Evolutionary conservation across 2,797 vertebrate species (phyloP).

Genomic region (Rhinoraja longicauda): DNA sequence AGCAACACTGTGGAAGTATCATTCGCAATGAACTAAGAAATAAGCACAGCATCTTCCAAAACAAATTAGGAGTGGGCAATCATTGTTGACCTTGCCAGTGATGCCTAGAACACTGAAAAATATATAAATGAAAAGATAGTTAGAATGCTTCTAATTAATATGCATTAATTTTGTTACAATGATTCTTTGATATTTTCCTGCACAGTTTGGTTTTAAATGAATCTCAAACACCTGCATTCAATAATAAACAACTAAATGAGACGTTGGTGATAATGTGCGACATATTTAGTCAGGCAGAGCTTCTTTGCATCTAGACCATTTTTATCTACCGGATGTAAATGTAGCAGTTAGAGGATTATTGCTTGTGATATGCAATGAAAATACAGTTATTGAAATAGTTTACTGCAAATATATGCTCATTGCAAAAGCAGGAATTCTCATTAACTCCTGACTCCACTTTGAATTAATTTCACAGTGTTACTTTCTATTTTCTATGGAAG

Average conservation of each 20-base stretch:
- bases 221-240: slow-evolving; percentile 18
- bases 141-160: background rate
- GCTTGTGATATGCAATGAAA: background rate
- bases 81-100: too few relatives aligned
- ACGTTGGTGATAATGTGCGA: background rate
- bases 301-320: slow-evolving; percentile 11
- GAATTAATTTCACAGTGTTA: background rate
- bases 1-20: too few relatives aligned
- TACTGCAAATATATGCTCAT: background rate
- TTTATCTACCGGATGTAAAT: background rate
- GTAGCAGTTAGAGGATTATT: background rate
- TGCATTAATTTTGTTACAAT: slow-evolving; percentile 4
- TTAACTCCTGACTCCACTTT: slow-evolving; percentile 17
- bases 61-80: too few relatives aligned
- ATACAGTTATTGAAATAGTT: background rate
- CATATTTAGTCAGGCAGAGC: background rate
- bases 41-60: too few relatives aligned
- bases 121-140: too few relatives aligned
- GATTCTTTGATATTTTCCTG: background rate
- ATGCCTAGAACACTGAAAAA: too few relatives aligned
- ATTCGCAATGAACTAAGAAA: too few relatives aligned
- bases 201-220: background rate
- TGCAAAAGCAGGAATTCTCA: background rate
- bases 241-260: slow-evolving; percentile 20
- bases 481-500: background rate